Percentiles rank a stretch among this genome's conserved stretches.
These are phyloP conservation scores for Octonoba sinensis DNA, from an alignment of 2,888 invertebrate genomes.

Conservation along the genomic window DNA sequence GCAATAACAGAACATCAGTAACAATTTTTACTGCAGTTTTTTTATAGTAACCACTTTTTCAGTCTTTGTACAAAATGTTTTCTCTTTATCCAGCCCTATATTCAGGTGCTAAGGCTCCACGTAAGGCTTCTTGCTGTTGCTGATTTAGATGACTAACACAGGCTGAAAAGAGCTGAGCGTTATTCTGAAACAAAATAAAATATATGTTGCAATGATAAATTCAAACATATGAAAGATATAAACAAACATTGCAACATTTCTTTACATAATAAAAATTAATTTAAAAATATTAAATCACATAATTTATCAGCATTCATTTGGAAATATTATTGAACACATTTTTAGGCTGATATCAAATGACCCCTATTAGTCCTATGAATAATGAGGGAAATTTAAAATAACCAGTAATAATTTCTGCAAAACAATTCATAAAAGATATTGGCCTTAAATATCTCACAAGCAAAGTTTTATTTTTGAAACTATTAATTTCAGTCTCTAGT, in stretches of 20 bases:
- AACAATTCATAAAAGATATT: too few relatives aligned
- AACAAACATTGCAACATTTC: neutral
- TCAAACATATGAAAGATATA: neutral
- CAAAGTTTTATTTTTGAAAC: too few relatives aligned
- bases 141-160: slow-evolving; percentile 82
- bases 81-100: neutral
- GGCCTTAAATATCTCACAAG: too few relatives aligned
- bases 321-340: too few relatives aligned
- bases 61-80: neutral
- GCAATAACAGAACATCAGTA: neutral
- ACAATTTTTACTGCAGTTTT: slow-evolving; percentile 7
- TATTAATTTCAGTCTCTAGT: too few relatives aligned
- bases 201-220: neutral
- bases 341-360: too few relatives aligned
- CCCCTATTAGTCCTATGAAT: too few relatives aligned
- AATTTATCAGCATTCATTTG: too few relatives aligned
- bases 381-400: too few relatives aligned
- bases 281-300: too few relatives aligned
- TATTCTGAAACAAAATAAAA: slow-evolving; percentile 75
- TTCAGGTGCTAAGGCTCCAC: slow-evolving; percentile 70
- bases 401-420: too few relatives aligned
- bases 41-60: neutral
- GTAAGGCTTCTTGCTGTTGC: slow-evolving; percentile 87
- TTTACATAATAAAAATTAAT: too few relatives aligned
- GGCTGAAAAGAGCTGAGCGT: slow-evolving; percentile 84